Evolutionary conservation across 2,888 invertebrate genomes (phyloP).

Genomic region (Euzetes globulus): DNA sequence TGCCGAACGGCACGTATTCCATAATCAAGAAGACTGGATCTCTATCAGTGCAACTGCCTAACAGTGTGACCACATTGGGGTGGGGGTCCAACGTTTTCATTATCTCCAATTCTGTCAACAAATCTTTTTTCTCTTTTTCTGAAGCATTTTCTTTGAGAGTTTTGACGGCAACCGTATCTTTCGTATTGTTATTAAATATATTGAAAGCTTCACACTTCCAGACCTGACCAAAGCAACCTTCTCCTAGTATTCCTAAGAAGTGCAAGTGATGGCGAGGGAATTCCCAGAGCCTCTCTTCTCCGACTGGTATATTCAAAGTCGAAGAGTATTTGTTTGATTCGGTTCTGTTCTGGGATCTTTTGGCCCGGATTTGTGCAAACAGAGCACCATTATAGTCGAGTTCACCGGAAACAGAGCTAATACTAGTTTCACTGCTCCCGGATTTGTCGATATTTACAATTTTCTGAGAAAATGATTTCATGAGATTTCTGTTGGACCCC

Average conservation of each 20-base stretch:
- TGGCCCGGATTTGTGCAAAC: conserved; percentile 28
- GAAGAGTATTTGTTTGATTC: conserved; percentile 1
- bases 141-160: conserved; percentile 68
- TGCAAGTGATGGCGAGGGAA: conserved; percentile 69
- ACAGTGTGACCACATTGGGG: conserved; percentile 69
- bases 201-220: conserved; percentile 80
- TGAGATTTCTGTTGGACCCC: conserved; percentile 34
- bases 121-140: conserved; percentile 67
- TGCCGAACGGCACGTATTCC: conserved; percentile 79
- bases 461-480: conserved; percentile 36
- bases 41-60: conserved; percentile 74
- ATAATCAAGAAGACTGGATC: conserved; percentile 74
- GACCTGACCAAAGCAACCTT: conserved; percentile 76
- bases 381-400: conserved; percentile 34
- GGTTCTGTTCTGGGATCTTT: background rate
- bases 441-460: conserved; percentile 31
- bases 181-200: conserved; percentile 58
- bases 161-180: conserved; percentile 76
- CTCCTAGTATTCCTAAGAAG: conserved; percentile 68
- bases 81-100: conserved; percentile 76
- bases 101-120: conserved; percentile 63
- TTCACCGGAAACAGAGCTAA: conserved; percentile 27
- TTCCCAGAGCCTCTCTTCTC: conserved; percentile 52
- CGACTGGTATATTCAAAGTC: conserved; percentile 10
- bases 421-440: conserved; percentile 29